These are phyloP conservation scores for Oscheius sp. DNA, from an alignment of 2,888 invertebrate species.

Conservation along the genomic window DNA sequence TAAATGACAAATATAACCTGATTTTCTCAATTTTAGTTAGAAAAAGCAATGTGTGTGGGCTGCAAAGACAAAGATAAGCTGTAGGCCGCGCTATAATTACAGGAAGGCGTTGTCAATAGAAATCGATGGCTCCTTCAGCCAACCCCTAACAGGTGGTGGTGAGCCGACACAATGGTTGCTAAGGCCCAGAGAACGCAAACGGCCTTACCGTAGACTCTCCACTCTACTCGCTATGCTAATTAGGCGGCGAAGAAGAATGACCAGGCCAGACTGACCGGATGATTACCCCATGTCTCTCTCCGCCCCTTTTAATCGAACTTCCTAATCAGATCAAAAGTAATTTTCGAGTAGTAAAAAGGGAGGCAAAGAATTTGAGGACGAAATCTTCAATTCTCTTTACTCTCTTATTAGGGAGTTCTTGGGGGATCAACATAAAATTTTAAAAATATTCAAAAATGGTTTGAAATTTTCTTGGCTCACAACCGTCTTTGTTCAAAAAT, in stretches of 20 bases:
- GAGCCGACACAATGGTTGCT: constrained; percentile 13
- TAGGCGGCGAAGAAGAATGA: constrained; percentile 27
- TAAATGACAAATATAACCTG: no score
- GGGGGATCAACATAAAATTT: no score
- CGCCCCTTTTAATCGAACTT: no score
- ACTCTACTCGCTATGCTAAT: constrained; percentile 30
- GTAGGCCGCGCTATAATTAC: not conserved
- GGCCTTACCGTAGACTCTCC: constrained; percentile 18
- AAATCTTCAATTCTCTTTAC: no score
- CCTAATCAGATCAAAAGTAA: not conserved
- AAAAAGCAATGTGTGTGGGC: no score
- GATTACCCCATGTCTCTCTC: constrained; percentile 15
- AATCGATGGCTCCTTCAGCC: constrained; percentile 6
- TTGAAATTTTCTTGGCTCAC: no score
- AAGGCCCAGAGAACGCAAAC: not conserved
- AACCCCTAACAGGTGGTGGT: constrained; percentile 23
- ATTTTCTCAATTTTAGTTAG: no score
- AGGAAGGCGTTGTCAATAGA: not conserved
- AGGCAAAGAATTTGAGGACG: not conserved
- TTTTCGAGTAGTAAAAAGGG: not conserved
- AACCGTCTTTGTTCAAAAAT: no score
- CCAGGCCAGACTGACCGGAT: constrained; percentile 14
- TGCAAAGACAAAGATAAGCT: not conserved
- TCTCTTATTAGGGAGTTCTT: no score
- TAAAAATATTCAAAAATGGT: no score